Evolutionary conservation across 35 echinoderm and acorn worm genomes (phyloP), one percentile per base, ranked within the genome.

Genomic region (Apostichopus californicus): DNA sequence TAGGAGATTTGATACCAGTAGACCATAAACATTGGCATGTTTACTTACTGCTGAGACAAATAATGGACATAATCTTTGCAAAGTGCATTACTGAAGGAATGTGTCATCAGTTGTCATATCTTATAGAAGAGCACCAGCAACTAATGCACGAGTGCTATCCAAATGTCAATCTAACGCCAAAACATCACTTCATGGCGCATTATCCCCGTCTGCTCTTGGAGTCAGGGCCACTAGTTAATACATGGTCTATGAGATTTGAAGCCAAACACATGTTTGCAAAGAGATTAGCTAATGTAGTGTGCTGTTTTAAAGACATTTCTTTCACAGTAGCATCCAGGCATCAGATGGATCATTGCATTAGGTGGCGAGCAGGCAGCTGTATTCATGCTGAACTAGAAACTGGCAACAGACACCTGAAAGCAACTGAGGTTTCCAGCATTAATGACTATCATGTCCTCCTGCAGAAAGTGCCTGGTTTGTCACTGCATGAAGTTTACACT

Each of bases 281-380:
- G 24, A 53, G 54, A 54, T 53, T 80, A 53, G 77, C 75, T 92
- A 56, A 5, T 58, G 90, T 92, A 8, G 90, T 92, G 21, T 92
- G 90, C 54, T 81, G 79, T 46, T 92, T 82, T 70, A 92, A 65
- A 61, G 90, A 92, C 55, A 92, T 92, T 53, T 91, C 78, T 81
- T 58, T 22, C 3, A 92, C 90, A 12, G 22, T 92, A 9, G 56
- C 90, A 83, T 18, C 20, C 9, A 54, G 90, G 12, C 78, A 82
- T 81, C 90, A 92, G 57, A n/a, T 83, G 9, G n/a, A 26, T 28
- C 90, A 81, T 24, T 92, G 58, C 79, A 77, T 78, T 91, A 54
- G 21, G 55, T 91, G 68, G 89, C 15, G n/a, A 61, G 6, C 83
- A 61, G 55, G 83, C 18, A 11, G 56, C 17, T 59, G 17, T 53